phyloP scores from a whole-genome alignment of 1,140 invertebrate genomes.

The Ephestia elutella region DNA sequence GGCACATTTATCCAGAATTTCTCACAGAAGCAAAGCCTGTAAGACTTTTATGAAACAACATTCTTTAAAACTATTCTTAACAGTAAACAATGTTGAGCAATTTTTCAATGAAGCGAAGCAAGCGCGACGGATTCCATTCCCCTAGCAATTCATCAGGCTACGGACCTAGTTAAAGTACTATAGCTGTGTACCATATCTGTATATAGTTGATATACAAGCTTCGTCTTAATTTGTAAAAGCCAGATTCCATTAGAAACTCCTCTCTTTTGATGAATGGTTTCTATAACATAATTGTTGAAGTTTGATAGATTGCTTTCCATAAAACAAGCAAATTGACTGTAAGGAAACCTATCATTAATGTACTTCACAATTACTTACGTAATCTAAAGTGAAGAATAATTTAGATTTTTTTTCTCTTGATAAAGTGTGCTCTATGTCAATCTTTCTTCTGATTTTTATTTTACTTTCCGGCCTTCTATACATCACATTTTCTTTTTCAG shows the following conservation, averaged over 20 bases:
- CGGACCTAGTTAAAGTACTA: background rate
- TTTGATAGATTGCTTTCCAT: too few relatives aligned
- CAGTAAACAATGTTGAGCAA: background rate
- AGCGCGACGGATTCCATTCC: background rate
- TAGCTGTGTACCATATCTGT: background rate
- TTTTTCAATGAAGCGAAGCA: constrained; percentile 1
- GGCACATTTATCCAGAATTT: too few relatives aligned
- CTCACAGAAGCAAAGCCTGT: too few relatives aligned
- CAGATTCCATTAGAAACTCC: background rate
- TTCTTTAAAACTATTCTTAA: background rate
- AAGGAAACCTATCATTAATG: background rate
- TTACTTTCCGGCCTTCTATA: too few relatives aligned
- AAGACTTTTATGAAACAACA: background rate
- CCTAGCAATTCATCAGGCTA: background rate
- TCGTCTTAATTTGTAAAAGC: background rate
- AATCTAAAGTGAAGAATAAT: too few relatives aligned
- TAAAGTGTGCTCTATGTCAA: too few relatives aligned
- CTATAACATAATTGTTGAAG: background rate
- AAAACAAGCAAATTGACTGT: too few relatives aligned
- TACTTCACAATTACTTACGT: too few relatives aligned
- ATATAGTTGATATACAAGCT: background rate
- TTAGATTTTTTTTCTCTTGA: too few relatives aligned
- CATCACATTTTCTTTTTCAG: too few relatives aligned
- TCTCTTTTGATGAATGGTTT: background rate
- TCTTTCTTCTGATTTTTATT: too few relatives aligned